Base-by-base conservation (phyloP, 2,888 invertebrate genomes). In the Sinohyriopsis cumingii region DNA sequence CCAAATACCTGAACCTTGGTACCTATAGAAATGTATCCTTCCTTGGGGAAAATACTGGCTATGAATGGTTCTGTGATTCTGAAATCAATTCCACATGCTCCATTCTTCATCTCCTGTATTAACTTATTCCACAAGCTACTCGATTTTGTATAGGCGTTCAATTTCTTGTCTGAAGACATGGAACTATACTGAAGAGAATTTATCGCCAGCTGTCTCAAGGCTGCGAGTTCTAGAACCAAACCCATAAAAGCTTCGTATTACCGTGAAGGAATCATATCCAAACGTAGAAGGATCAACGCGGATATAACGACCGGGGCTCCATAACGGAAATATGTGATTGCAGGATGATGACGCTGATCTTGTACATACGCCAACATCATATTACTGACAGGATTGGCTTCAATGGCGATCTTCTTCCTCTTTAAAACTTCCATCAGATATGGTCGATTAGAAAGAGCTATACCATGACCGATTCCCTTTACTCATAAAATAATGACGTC, bases 321-420 rank as follows among this genome's bases (percentile, higher is more conserved):
- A 45, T 73, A 73, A 18, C 75, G 69, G 18, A 75, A 59, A 55
- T 75, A 77, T 1, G 77, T 75, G 28, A 75, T 73, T 20, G 73
- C 77, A 18, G 77, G 77, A 56, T 77, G 77, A 25, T 75, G 77
- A 7, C 75, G 65, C 56, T 77, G 77, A 56, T 77, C 77, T 20
- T 73, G 62, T 18, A 77, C 77, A 28, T 75, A 77, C 20, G 75
- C 77, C 2, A 77, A 59, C 62, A 77, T 24, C 63, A 73, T 71
- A 57, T 77, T 77, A 33, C 77, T 77, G 12, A 75, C 65, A 28
- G 77, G 77, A 24, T 77, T 77, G 0, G 28, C 28, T 28, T 28
- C 28, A 28, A 28, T 28, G 28, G 28, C 28, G 28, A 28, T 28
- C 5, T 28, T 28, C 28, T 28, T 28, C 5, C 28, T 28, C 28